Evolutionary conservation across 2,888 invertebrate species (phyloP).

Genomic region (Fragum fragum): DNA sequence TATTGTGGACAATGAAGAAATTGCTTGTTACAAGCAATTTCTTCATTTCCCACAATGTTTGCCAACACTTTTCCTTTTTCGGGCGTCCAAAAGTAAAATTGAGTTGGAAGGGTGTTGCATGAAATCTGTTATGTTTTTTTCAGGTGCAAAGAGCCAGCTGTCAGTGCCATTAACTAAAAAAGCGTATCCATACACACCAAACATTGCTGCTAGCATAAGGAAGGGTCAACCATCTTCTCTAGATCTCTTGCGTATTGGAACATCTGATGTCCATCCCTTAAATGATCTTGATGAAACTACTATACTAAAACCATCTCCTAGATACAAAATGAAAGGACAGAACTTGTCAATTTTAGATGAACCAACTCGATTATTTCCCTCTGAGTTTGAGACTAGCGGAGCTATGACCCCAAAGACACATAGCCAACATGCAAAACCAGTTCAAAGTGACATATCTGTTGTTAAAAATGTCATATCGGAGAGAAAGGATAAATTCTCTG

Average conservation of each 20-base stretch:
- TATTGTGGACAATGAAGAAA: too few species aligned
- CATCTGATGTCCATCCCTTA: slow-evolving; percentile 40
- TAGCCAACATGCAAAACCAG: neutral
- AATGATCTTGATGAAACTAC: slow-evolving; percentile 31
- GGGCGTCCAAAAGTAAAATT: neutral
- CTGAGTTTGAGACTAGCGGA: neutral
- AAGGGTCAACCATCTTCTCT: slow-evolving; percentile 66
- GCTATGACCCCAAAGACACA: neutral
- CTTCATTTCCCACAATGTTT: too few species aligned
- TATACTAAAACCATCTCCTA: slow-evolving; percentile 50
- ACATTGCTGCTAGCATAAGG: slow-evolving; percentile 64
- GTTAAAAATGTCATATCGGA: slow-evolving; percentile 36
- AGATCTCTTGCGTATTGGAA: slow-evolving; percentile 71
- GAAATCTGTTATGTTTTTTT: too few species aligned
- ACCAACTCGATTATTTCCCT: neutral
- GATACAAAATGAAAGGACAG: slow-evolving; percentile 21
- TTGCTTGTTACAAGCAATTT: too few species aligned
- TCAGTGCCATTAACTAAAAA: slow-evolving; percentile 27
- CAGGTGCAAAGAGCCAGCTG: neutral
- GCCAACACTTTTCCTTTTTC: too few species aligned
- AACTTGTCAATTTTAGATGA: slow-evolving; percentile 12
- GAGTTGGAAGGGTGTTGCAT: too few species aligned
- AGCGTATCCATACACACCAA: slow-evolving; percentile 48
- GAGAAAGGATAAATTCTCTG: slow-evolving; percentile 42
- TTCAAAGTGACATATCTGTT: slow-evolving; percentile 36